Evolutionary conservation across 2,888 invertebrate genomes (phyloP).

Genomic region (Macropis europaea): DNA sequence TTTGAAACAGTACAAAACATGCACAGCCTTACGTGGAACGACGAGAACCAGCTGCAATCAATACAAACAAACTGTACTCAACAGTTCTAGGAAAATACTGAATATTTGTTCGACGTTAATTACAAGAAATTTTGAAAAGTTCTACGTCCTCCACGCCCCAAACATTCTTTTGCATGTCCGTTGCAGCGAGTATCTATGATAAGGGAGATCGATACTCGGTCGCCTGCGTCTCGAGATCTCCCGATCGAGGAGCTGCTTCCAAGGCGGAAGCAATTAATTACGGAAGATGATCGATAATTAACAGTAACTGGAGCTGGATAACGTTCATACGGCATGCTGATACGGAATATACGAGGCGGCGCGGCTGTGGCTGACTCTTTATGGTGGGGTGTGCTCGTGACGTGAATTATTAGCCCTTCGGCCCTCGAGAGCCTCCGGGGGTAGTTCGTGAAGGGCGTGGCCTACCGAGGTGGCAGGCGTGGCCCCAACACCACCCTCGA

Average conservation of each 20-base stretch:
- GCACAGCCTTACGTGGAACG: no score
- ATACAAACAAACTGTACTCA: no score
- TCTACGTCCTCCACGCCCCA: no score
- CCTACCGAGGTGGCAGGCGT: constrained; percentile 72
- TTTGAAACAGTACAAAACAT: no score
- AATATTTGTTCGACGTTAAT: no score
- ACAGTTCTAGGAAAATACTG: no score
- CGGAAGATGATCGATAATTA: constrained; percentile 69
- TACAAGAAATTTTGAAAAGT: no score
- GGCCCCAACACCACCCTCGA: constrained; percentile 59
- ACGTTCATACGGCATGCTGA: constrained; percentile 58
- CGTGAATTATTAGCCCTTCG: constrained; percentile 78
- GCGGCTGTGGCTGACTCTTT: constrained; percentile 74
- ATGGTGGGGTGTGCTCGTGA: constrained; percentile 77
- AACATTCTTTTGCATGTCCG: background rate
- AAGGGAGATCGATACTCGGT: background rate
- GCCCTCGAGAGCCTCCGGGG: constrained; percentile 49
- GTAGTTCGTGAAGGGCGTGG: constrained; percentile 70
- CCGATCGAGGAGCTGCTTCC: background rate
- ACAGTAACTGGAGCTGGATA: constrained; percentile 66
- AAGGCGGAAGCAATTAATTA: constrained; percentile 58
- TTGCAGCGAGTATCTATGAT: background rate
- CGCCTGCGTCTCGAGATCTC: background rate
- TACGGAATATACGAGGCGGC: constrained; percentile 57
- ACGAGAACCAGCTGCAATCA: no score